Evolutionary conservation across 1,140 invertebrate species (phyloP).

Genomic region (Doryteuthis pealeii): DNA sequence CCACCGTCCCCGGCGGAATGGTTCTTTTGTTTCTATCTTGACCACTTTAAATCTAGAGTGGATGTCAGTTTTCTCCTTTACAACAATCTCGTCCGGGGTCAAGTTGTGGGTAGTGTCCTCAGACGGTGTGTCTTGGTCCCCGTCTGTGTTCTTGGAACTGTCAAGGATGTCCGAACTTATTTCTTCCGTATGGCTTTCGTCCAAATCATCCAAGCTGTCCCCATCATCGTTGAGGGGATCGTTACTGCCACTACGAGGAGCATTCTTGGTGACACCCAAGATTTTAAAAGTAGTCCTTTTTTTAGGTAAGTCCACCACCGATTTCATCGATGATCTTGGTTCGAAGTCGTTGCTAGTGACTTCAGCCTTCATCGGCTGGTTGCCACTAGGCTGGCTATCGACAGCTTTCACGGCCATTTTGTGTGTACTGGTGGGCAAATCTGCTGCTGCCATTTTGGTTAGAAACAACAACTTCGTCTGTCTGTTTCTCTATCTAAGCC

Average conservation of each 20-base stretch:
- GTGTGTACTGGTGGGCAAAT: slow-evolving; percentile 19
- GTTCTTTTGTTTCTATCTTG: slow-evolving; percentile 89
- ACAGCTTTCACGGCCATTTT: slow-evolving; percentile 35
- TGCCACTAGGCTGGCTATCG: slow-evolving; percentile 24
- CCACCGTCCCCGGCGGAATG: slow-evolving; percentile 91
- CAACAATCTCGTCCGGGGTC: slow-evolving; percentile 34
- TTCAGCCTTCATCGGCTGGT: slow-evolving; percentile 12
- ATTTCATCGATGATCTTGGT: background rate
- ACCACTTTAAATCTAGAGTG: slow-evolving; percentile 81
- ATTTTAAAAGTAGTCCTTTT: slow-evolving; percentile 91
- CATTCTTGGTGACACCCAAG: slow-evolving; percentile 73
- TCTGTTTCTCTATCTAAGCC: slow-evolving; percentile 19
- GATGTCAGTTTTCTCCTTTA: slow-evolving; percentile 33
- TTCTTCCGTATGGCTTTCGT: slow-evolving; percentile 88
- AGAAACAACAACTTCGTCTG: background rate
- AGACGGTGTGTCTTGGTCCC: slow-evolving; percentile 42
- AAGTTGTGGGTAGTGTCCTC: slow-evolving; percentile 32
- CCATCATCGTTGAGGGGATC: slow-evolving; percentile 83
- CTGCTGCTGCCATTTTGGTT: slow-evolving; percentile 33
- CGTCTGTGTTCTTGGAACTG: slow-evolving; percentile 54
- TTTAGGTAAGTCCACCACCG: slow-evolving; percentile 59
- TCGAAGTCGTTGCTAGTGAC: background rate
- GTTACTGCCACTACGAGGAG: slow-evolving; percentile 66
- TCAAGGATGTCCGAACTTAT: slow-evolving; percentile 64
- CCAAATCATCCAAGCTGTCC: slow-evolving; percentile 89